A percentile compares a stretch with the other conserved stretches of the same genome.
Conservation (phyloP, 2,888 invertebrate species). For the Tipula vernalis region DNA sequence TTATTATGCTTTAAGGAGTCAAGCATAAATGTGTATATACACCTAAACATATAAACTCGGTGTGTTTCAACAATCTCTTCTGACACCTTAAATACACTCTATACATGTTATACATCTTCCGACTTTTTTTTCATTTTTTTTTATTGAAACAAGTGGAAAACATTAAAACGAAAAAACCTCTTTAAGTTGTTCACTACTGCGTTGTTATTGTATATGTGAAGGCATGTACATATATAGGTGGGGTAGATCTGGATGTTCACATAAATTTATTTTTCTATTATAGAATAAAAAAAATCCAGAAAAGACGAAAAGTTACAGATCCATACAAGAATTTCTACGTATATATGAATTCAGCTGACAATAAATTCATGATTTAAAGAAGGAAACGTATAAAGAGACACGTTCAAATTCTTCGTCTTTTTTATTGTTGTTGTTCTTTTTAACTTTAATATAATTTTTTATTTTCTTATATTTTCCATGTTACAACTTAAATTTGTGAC, state of each 20-base stretch:
- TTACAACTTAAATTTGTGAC: neutral
- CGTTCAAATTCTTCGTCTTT: neutral
- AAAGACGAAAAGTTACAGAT: neutral
- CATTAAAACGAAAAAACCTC: neutral
- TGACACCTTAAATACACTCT: neutral
- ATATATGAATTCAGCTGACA: neutral
- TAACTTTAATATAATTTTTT: neutral
- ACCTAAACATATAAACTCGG: neutral
- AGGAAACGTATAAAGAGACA: neutral
- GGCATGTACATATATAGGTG: neutral
- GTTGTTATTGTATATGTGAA: neutral
- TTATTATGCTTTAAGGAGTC: neutral
- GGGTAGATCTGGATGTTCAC: neutral
- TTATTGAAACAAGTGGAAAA: neutral
- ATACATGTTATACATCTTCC: neutral
- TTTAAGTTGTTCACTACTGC: neutral
- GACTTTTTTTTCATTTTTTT: too few relatives aligned
- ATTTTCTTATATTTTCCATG: neutral
- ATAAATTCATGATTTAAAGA: slow-evolving; percentile 4
- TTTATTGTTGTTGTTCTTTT: slow-evolving; percentile 4
- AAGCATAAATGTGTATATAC: neutral
- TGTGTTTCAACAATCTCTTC: neutral
- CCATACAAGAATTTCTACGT: neutral
- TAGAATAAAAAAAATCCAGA: neutral
- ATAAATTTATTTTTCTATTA: neutral